Evolutionary conservation across 2,888 invertebrate genomes (phyloP), one percentile per base, ranked within the genome.

Genomic region (Xestia ashworthii): DNA sequence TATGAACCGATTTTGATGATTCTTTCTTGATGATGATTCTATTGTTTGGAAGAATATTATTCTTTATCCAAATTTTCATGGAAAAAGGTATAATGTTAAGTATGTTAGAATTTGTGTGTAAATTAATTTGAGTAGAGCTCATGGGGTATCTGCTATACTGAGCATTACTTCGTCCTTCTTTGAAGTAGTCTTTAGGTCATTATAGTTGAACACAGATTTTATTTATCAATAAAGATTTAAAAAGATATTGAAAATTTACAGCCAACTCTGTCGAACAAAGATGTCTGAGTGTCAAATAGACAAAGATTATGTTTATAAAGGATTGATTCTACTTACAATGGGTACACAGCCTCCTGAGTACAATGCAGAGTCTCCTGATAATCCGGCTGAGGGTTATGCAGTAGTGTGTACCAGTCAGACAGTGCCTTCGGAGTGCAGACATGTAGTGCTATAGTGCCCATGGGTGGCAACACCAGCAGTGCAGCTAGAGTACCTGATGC

Each of bases 281-380:
- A 22, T 22, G 11, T 12, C 3, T 1, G 19, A n/a, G 1, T n/a
- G 22, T 3, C 0, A 53, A 53, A 53, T 22, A 53, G 4, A 11
- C 11, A 22, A 53, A 22, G 50, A 19, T 50, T 22, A 0, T 58
- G 14, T 58, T 58, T 58, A 22, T 41, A 22, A 8, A 22, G 9
- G 16, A 25, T 0, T 11, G 1, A 8, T 70, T n/a, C 4, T 73
- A 97, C 98, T 97, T 97, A 99, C 99, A 99, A 95, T 66, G 99
- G 99, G 97, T 99, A 99, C 0, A 99, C 99, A 76, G 99, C 99
- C 96, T 99, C 99, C 92, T 99, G 99, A 0, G 99, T 99, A 94
- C 99, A 99, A 94, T 99, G 98, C 74, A 99, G 94, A 32, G 98
- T 98, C 82, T 98, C 97, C 78, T 98, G 98, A 95, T 99, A 99